Percentiles rank a stretch among this genome's conserved stretches.
Evolutionary conservation across 1,140 invertebrate species (phyloP).

Genomic region (Euwallacea similis): DNA sequence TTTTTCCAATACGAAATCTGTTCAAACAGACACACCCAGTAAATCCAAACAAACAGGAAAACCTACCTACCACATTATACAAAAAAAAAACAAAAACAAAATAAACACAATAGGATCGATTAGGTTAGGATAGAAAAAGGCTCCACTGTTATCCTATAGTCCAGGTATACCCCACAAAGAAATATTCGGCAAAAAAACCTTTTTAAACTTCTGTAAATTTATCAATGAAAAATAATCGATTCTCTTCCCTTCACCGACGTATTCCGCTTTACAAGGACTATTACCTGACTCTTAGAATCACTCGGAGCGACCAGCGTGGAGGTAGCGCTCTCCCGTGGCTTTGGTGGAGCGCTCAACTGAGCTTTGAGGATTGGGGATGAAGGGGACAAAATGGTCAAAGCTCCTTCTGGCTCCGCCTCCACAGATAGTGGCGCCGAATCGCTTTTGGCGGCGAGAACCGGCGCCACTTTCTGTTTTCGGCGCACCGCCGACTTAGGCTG

Average conservation of each 20-base stretch:
- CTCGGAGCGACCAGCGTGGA: constrained; percentile 52
- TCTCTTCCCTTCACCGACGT: constrained; percentile 13
- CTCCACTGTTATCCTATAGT: constrained; percentile 33
- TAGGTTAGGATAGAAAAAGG: constrained; percentile 39
- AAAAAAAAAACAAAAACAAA: constrained; percentile 19
- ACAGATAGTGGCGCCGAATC: constrained; percentile 33
- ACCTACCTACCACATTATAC: constrained; percentile 29
- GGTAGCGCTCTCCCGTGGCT: constrained; percentile 51
- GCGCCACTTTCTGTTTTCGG: constrained; percentile 14
- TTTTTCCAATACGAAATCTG: too few relatives aligned
- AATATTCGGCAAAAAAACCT: constrained; percentile 22
- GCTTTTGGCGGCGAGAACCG: background rate
- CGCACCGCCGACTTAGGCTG: constrained; percentile 32
- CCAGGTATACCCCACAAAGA: constrained; percentile 14
- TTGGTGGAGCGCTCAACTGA: constrained; percentile 72
- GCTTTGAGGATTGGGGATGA: constrained; percentile 76
- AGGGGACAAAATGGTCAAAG: constrained; percentile 55
- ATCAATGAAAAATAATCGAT: too few relatives aligned
- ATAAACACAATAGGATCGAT: constrained; percentile 21
- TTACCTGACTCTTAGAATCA: constrained; percentile 65
- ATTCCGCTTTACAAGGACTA: constrained; percentile 41
- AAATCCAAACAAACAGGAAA: constrained; percentile 15
- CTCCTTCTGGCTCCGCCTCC: constrained; percentile 36
- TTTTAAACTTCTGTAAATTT: too few relatives aligned
- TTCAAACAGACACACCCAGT: constrained; percentile 8